Evolutionary conservation across 2,888 invertebrate species (phyloP), one percentile per base, ranked within the genome.

Genomic region (Lottia gigantea): DNA sequence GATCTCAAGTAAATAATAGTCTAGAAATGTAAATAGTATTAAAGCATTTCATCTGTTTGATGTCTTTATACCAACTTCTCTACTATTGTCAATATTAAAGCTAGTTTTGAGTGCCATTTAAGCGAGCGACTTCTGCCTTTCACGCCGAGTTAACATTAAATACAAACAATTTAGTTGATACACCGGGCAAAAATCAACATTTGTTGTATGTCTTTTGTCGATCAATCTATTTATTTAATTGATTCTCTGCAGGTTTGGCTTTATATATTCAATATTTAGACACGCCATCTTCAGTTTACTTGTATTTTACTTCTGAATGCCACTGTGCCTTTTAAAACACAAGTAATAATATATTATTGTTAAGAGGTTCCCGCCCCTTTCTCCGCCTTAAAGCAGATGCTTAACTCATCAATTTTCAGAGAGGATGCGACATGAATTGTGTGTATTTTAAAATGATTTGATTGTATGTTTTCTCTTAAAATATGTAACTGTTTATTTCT

Each of bases 81-180:
- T 55, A 23, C 55, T 55, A 11, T 19, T 55, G 55, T 55, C 19
- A 55, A 55, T 55, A 55, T 19, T 55, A 23, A 8, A 55, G 23
- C 55, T 14, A 19, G 55, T 23, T 19, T 55, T 23, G 55, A 55
- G 55, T 55, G 55, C 23, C 55, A 55, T 55, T 55, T 55, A 23
- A 55, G 23, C 55, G 55, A 55, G 55, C 23, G 55, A 55, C 55
- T 55, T 55, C 19, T 55, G 23, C 55, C 55, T 55, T 55, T 55
- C 55, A 23, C 55, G 55, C 55, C 55, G 14, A 23, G 55, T 55
- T 55, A 55, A 55, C 55, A 55, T 55, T 23, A 55, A 55, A 23
- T 23, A 8, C 55, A 55, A 55, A 55, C 55, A 55, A 23, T 55
- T 55, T 23, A 23, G 19, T 55, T 55, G 23, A 23, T 55, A 19